These are phyloP conservation scores for Empidonax traillii DNA, from an alignment of 2,113 vertebrate species.

Conservation along the genomic window DNA sequence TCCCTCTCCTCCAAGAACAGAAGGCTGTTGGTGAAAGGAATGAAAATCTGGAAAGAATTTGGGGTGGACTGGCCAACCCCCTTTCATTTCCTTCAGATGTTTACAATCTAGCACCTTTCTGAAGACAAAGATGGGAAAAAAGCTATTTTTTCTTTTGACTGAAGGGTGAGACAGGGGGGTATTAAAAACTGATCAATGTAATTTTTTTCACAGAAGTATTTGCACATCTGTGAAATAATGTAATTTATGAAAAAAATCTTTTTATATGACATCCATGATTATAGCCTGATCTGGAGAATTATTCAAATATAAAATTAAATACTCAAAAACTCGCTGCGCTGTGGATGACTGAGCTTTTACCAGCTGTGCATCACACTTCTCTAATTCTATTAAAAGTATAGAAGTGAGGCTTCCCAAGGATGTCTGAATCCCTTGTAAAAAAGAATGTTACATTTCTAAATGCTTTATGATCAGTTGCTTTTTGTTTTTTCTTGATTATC, in stretches of 20 bases:
- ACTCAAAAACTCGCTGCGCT: slow-evolving; percentile 74
- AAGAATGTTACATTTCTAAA: slow-evolving; percentile 49
- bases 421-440: slow-evolving; percentile 37
- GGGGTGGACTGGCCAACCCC: slow-evolving; percentile 79
- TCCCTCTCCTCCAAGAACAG: slow-evolving; percentile 75
- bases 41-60: slow-evolving; percentile 85
- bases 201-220: slow-evolving; percentile 83
- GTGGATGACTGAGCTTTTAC: slow-evolving; percentile 70
- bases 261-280: slow-evolving; percentile 82
- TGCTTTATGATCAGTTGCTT: slow-evolving; percentile 37
- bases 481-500: slow-evolving; percentile 58
- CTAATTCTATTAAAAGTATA: slow-evolving; percentile 71
- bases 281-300: slow-evolving; percentile 79
- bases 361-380: slow-evolving; percentile 74
- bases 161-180: slow-evolving; percentile 81
- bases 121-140: slow-evolving; percentile 80
- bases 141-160: slow-evolving; percentile 81
- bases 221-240: slow-evolving; percentile 83
- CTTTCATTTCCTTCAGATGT: slow-evolving; percentile 85
- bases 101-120: slow-evolving; percentile 86
- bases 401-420: slow-evolving; percentile 57
- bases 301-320: slow-evolving; percentile 83
- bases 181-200: slow-evolving; percentile 84
- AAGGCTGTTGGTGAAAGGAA: slow-evolving; percentile 78
- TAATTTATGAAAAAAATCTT: slow-evolving; percentile 75